A percentile compares a stretch with the other conserved stretches of the same genome.
Evolutionary conservation across 2,888 invertebrate genomes (phyloP).

Genomic region (Dolichomitus sp.): DNA sequence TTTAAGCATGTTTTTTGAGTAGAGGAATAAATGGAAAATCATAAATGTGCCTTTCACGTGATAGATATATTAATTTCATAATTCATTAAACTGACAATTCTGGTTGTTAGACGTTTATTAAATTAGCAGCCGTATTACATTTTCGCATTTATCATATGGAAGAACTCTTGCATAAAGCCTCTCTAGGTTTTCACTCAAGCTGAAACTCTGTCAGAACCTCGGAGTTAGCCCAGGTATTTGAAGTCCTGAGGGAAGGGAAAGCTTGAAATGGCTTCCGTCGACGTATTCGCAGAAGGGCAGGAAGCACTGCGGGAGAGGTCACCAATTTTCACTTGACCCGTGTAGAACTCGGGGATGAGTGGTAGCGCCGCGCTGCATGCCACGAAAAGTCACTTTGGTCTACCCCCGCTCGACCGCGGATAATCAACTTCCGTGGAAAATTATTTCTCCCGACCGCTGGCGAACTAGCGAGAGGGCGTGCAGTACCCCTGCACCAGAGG

Average conservation of each 20-base stretch:
- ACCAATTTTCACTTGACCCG: constrained; percentile 63
- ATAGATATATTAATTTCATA: not conserved
- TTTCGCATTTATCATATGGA: not conserved
- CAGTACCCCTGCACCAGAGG: constrained; percentile 16
- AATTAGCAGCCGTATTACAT: not conserved
- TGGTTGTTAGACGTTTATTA: not conserved
- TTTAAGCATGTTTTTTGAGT: not conserved
- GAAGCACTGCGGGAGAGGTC: constrained; percentile 28
- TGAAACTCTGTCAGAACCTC: not conserved
- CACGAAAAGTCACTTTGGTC: constrained; percentile 59
- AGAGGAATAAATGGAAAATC: not conserved
- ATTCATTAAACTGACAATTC: not conserved
- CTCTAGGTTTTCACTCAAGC: not conserved
- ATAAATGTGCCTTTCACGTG: not conserved
- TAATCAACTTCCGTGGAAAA: constrained; percentile 65
- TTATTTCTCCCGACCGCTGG: constrained; percentile 49
- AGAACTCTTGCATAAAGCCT: not conserved
- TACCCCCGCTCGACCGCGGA: constrained; percentile 51
- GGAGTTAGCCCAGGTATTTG: constrained; percentile 1
- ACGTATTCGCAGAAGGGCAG: constrained; percentile 7
- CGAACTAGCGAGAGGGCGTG: constrained; percentile 5
- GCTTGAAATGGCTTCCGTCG: constrained; percentile 36
- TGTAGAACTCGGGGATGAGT: constrained; percentile 5
- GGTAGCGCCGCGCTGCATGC: constrained; percentile 31
- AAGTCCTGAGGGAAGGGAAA: constrained; percentile 10